Base-by-base conservation (phyloP, 2,888 invertebrate species). In the Bombylius major region DNA sequence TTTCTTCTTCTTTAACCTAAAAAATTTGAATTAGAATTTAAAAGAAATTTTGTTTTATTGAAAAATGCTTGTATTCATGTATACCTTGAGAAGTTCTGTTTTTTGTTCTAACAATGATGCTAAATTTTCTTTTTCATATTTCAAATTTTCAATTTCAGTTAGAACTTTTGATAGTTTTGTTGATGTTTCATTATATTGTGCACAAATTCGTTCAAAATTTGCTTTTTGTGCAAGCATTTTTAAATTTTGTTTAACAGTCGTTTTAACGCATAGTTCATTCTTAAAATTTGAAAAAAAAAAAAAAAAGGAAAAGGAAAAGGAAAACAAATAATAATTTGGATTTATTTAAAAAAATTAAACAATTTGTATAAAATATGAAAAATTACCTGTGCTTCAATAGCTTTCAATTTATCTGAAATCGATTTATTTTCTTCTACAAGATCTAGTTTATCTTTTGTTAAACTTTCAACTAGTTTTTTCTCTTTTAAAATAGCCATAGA, bases 181-280 rank as follows among this genome's bases (percentile, higher is more conserved):
- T 54, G 66, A 66, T 3, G 67, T 66, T 7, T 66, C 65, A 58
- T 69, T 72, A 53, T 69, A 68, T 56, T 72, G 67, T 1, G 69
- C 68, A 14, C 67, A 70, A 11, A 71, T 58, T 54, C 70, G 68
- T 52, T 73, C 70, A 50, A 72, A 61, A 55, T 70, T 70, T 3
- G 71, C 67, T 62, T 73, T 72, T 7, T 69, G 55, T 8, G 72
- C 70, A 6, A 72, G 65, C 49, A 73, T 67, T 61, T 75, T 72
- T 12, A 73, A 62, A 60, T 71, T 75, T 58, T 72, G 71, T 12
- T 72, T 69, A 39, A 72, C 69, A 50, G 69, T 70, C n/a, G 66
- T 62, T 63, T 71, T 71, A 13, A 68, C 65, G 5, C 70, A 55
- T n/a, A 66, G 63, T 42, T 69, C 72, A 33, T 66, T 66, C 61